Evolutionary conservation across 2,113 vertebrate species (phyloP).

Genomic region (Notarius lentiginosus): DNA sequence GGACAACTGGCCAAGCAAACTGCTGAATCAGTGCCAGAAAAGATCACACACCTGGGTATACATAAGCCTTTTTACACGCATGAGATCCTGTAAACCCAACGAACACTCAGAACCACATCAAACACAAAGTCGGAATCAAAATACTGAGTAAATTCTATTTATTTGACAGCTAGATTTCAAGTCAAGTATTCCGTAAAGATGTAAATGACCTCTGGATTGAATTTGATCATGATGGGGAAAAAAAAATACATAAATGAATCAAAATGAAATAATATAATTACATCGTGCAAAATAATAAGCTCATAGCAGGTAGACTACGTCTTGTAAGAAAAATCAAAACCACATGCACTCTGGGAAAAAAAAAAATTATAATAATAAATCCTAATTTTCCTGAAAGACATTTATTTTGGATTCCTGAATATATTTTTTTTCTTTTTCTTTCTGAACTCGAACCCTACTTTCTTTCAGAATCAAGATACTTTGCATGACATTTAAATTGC

Average conservation of each 20-base stretch:
- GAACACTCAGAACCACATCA: neutral
- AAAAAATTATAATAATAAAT: neutral
- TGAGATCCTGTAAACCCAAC: neutral
- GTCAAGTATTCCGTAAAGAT: slow-evolving; percentile 13
- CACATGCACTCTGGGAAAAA: slow-evolving; percentile 8
- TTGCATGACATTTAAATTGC: neutral
- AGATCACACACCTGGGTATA: neutral
- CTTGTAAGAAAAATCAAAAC: neutral
- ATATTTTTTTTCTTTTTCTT: neutral
- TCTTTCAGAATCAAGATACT: neutral
- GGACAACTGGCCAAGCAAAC: neutral
- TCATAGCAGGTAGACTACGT: slow-evolving; percentile 16
- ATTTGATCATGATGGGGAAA: slow-evolving; percentile 3
- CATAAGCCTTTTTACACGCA: neutral
- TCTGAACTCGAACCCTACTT: neutral
- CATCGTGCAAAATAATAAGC: slow-evolving; percentile 23
- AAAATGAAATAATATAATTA: neutral
- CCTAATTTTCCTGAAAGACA: neutral
- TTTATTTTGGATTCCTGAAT: slow-evolving; percentile 7
- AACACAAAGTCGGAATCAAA: neutral
- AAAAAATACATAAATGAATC: slow-evolving; percentile 1
- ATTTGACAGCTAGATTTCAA: slow-evolving; percentile 34
- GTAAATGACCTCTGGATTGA: neutral
- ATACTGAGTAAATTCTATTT: slow-evolving; percentile 28
- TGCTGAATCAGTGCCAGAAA: neutral